Evolutionary conservation across 2,113 vertebrate genomes (phyloP), one percentile per base, ranked within the genome.

Genomic region (Carassius gibelio): DNA sequence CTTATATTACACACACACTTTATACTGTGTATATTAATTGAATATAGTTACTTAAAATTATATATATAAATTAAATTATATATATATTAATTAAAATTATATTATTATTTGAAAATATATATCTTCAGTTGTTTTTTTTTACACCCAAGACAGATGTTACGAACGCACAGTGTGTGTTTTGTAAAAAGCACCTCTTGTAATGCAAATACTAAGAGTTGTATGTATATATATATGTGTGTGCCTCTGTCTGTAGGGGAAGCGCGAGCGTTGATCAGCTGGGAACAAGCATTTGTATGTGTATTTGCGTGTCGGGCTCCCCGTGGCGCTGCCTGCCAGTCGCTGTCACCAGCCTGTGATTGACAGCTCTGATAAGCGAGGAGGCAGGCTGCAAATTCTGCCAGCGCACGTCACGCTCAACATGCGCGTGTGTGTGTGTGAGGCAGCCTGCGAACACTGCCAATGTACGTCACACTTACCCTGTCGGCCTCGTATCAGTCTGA

Each of bases 331-430:
- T 82, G 84, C 48, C 86, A 88, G 85, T 82, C 78, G 52, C 84
- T 88, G 87, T 89, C 83, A 85, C 83, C 45, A 86, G 82, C 23
- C 64, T 34, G 61, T 86, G 89, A 89, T 86, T 90, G 91, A 87
- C 87, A 88, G 88, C 74, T 86, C 85, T 82, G 89, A 90, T 90
- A 91, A 90, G 61, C 79, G 87, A 77, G 68, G 82, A 88, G 88
- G 83, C 90, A 90, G 88, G 61, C 79, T 80, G 87, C 85, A 88
- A 86, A 88, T 77, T 82, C 87, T 86, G 89, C 77, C 81, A 83
- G 81, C 78, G 86, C 81, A 83, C 87, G 86, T 89, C 86, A 88
- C 75, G 59, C 87, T 86, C 84, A 61, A 78, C 15, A 7, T 76
- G 57, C 48, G 83, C 48, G 83, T 64, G 52, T 74, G 84, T 79